These are phyloP conservation scores for Anagyrus pseudococci DNA, from an alignment of 2,888 invertebrate genomes.

Conservation along the genomic window DNA sequence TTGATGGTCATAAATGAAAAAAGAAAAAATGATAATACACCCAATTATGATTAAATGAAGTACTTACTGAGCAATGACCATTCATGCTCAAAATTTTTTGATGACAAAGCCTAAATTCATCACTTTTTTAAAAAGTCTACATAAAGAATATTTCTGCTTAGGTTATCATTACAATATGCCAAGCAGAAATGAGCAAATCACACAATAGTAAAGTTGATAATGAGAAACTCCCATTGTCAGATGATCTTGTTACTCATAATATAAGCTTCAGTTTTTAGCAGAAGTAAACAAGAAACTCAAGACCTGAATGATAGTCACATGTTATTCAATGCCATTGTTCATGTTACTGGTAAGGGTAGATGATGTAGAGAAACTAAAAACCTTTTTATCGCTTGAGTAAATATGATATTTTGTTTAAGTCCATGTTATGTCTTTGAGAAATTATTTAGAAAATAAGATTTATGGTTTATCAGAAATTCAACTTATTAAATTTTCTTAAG, in stretches of 20 bases:
- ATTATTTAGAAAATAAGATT: no score
- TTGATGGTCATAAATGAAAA: neutral
- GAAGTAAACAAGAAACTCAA: neutral
- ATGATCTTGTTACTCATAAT: conserved; percentile 12
- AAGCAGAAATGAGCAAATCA: neutral
- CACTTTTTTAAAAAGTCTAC: neutral
- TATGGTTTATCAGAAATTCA: no score
- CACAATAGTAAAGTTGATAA: neutral
- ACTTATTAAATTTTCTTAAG: no score
- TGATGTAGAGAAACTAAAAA: conserved; percentile 3
- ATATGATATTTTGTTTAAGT: neutral
- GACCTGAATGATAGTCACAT: neutral
- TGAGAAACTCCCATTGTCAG: neutral
- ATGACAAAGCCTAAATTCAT: conserved; percentile 3
- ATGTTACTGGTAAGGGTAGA: neutral
- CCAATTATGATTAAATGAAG: neutral
- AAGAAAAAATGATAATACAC: neutral
- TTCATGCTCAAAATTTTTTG: conserved; percentile 21
- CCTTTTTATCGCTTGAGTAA: conserved; percentile 2
- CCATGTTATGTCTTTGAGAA: neutral
- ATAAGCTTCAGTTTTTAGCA: neutral
- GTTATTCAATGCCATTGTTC: conserved; percentile 2
- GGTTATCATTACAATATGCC: conserved; percentile 1
- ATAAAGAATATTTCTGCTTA: conserved; percentile 10
- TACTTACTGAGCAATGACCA: conserved; percentile 22